Evolutionary conservation across 2,113 vertebrate species (phyloP).

Genomic region (Micromys minutus): DNA sequence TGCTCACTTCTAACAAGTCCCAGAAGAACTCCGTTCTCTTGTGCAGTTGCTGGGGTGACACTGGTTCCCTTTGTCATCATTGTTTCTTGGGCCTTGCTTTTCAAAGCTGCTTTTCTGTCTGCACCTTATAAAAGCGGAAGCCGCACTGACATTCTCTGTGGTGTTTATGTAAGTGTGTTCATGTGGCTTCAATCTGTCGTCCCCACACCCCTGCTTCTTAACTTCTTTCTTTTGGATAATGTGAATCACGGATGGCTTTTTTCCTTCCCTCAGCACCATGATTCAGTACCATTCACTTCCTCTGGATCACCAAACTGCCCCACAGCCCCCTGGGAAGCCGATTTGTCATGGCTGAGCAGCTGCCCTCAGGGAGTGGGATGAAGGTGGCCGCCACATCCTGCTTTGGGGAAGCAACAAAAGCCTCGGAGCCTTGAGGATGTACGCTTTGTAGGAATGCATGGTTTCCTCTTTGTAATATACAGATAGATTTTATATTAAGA

Average conservation of each 20-base stretch:
- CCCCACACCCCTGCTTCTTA: not conserved
- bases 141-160: not conserved
- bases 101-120: constrained; percentile 18
- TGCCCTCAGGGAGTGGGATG: not conserved
- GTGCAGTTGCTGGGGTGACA: not conserved
- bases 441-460: not conserved
- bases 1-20: not conserved
- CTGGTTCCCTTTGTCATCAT: not conserved
- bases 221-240: constrained; percentile 59
- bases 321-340: not conserved
- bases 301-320: not conserved
- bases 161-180: constrained; percentile 16
- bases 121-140: constrained; percentile 61
- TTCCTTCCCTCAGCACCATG: constrained; percentile 10
- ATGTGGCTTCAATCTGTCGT: constrained; percentile 57
- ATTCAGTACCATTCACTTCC: constrained; percentile 48
- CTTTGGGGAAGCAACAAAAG: constrained; percentile 12
- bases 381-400: not conserved
- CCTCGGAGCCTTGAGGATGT: not conserved
- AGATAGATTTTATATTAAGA: not conserved
- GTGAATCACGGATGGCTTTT: constrained; percentile 64
- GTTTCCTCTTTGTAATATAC: constrained; percentile 1
- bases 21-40: constrained; percentile 26
- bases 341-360: not conserved
- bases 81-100: constrained; percentile 32